Evolutionary conservation across 2,888 invertebrate genomes (phyloP).

Genomic region (Lissonota sp.): DNA sequence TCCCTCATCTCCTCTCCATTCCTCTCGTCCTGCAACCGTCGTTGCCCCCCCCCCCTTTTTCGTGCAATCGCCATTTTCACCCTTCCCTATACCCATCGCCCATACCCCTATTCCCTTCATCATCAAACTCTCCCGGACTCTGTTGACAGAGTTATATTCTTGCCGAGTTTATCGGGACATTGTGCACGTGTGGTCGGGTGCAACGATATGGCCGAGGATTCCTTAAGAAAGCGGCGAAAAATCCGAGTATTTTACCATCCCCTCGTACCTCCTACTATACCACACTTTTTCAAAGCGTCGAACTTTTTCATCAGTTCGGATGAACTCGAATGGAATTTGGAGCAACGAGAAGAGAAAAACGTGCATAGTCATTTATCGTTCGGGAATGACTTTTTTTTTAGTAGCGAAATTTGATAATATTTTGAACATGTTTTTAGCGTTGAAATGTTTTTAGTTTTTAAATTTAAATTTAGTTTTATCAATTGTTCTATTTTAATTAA

Average conservation of each 20-base stretch:
- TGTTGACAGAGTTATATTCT: constrained; percentile 74
- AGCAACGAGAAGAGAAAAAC: constrained; percentile 31
- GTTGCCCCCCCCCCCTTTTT: neutral
- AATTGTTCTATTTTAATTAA: too few relatives aligned
- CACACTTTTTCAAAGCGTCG: constrained; percentile 55
- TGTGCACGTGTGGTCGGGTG: constrained; percentile 55
- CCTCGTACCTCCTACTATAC: constrained; percentile 10
- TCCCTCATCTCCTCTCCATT: constrained; percentile 24
- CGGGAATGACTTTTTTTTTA: constrained; percentile 14
- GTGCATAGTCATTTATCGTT: constrained; percentile 38
- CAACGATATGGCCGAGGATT: neutral
- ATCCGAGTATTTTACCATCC: constrained; percentile 32
- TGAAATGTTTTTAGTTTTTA: too few relatives aligned
- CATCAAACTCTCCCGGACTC: constrained; percentile 53
- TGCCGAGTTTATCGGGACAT: constrained; percentile 65
- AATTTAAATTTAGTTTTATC: too few relatives aligned
- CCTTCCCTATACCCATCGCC: constrained; percentile 15
- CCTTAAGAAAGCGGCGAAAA: neutral
- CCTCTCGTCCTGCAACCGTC: constrained; percentile 7
- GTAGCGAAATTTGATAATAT: too few relatives aligned
- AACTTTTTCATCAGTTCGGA: constrained; percentile 64
- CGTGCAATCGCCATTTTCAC: constrained; percentile 22
- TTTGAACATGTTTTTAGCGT: too few relatives aligned
- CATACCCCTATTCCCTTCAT: constrained; percentile 12
- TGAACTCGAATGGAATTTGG: constrained; percentile 61